Base-by-base conservation (phyloP, 2,113 vertebrate genomes). In the Tragelaphus scriptus region DNA sequence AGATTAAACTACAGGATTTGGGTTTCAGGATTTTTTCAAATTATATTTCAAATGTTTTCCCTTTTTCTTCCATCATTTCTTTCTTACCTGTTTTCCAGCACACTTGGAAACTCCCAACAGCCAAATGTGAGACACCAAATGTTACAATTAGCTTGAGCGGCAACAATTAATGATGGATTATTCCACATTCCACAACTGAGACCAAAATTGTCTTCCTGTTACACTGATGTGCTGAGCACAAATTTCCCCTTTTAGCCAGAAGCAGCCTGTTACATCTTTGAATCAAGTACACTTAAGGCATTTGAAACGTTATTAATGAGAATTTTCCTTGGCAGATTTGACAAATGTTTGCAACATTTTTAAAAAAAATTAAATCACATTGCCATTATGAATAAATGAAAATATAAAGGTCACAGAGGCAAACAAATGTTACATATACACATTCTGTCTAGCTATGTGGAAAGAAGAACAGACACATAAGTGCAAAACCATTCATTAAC, bases 321-420 rank as follows among this genome's bases (percentile, higher is more conserved):
- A 0, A 0, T 81, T 85, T 71, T 91, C 85, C 91, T 61, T 95
- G 91, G 63, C 84, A 97, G 77, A 97, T 96, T 91, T 94, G 98
- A 98, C 97, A 98, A 98, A 98, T 94, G 97, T 71, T 88, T 90
- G 59, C 49, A 91, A 86, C 96, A 59, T 97, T 93, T 96, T 93
- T 13, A 12, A 28, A 59, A 97, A 88, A 75, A 97, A 94, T 44
- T 25, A 98, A 97, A 77, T 92, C 91, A 5, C 61, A 65, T 93
- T 96, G 91, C 55, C 77, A 47, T 97, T 75, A 93, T 17, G 94
- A 97, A 96, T 88, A 95, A 85, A 47, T 97, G 91, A 97, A 92
- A 53, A 90, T 94, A 59, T 4, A 21, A 94, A 13, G 89, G 97
- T 97, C 97, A 68, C 14, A 0, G 85, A 81, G 59, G 36, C 90